Evolutionary conservation across 2,113 vertebrate genomes (phyloP), one percentile per base, ranked within the genome.

Genomic region (Oenanthe oenanthe): DNA sequence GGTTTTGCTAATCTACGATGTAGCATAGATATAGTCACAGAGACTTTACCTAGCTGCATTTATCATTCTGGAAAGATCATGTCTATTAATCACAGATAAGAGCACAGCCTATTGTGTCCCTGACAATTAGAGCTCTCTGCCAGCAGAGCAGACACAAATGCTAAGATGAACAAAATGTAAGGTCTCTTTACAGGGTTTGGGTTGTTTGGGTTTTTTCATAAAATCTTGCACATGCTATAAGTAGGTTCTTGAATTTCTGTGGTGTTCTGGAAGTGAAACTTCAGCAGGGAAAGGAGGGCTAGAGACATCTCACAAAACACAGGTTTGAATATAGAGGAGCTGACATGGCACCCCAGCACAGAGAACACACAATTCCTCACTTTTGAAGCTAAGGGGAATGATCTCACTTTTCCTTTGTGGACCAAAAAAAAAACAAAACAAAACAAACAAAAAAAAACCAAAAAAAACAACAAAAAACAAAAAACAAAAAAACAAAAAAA

Each of bases 51-150:
- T 96, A 81, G 93, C 90, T 93, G 76, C 97, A 96, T 97, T 97
- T 94, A 98, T 97, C 96, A 95, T 87, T 97, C 86, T 89, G 79
- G 93, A 96, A 97, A 96, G 94, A 95, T 95, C 96, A 62, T 90
- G 70, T 88, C 89, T 97, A 97, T 97, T 97, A 97, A 97, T 98
- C 95, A 95, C 34, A 86, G 84, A 95, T 89, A 94, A 96, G 89
- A 95, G 85, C 80, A 88, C 47, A 95, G 92, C 61, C 86, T 93
- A 81, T 86, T 92, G 62, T 96, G 84, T 89, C 92, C 93, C 96
- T 96, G 85, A 87, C 91, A 97, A 95, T 97, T 93, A 96, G 86
- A 97, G 95, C 34, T 88, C 67, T 95, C 85, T 88, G 70, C 77
- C 85, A 94, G 94, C 83, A 91, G 58, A 93, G 66, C 63, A 82